Evolutionary conservation across 2,888 invertebrate genomes (phyloP).

Genomic region (Troglohyphantes excavatus): DNA sequence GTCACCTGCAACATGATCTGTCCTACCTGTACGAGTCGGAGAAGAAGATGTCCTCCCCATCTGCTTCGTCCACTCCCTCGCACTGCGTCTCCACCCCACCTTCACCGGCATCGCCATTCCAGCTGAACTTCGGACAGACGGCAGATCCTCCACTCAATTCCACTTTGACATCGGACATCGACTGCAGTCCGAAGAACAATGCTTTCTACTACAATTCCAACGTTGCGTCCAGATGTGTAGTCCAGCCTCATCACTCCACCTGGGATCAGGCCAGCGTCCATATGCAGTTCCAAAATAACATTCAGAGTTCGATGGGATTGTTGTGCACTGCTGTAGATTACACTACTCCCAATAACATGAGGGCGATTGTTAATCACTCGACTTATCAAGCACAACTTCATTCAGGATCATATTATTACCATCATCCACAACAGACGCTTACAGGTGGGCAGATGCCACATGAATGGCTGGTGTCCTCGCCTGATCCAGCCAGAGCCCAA

Average conservation of each 20-base stretch:
- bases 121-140: conserved; percentile 33
- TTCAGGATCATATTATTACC: conserved; percentile 68
- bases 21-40: conserved; percentile 47
- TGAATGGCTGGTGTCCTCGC: conserved; percentile 62
- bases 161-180: conserved; percentile 27
- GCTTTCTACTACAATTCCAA: conserved; percentile 51
- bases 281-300: conserved; percentile 69
- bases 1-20: conserved; percentile 28
- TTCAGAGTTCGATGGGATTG: conserved; percentile 56
- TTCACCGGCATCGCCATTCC: conserved; percentile 62
- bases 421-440: conserved; percentile 44
- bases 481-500: conserved; percentile 34
- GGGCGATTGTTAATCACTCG: conserved; percentile 60
- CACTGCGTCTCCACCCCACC: conserved; percentile 55
- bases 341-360: conserved; percentile 57
- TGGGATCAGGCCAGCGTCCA: conserved; percentile 60
- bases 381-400: conserved; percentile 44
- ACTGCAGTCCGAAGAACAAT: conserved; percentile 24
- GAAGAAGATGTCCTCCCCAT: conserved; percentile 62
- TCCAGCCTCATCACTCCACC: conserved; percentile 32
- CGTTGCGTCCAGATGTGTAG: conserved; percentile 46
- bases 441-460: conserved; percentile 34
- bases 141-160: conserved; percentile 21
- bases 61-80: conserved; percentile 67
- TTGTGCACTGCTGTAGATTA: conserved; percentile 72